Evolutionary conservation across 2,888 invertebrate genomes (phyloP), one percentile per base, ranked within the genome.

Genomic region (Chesias legatella): DNA sequence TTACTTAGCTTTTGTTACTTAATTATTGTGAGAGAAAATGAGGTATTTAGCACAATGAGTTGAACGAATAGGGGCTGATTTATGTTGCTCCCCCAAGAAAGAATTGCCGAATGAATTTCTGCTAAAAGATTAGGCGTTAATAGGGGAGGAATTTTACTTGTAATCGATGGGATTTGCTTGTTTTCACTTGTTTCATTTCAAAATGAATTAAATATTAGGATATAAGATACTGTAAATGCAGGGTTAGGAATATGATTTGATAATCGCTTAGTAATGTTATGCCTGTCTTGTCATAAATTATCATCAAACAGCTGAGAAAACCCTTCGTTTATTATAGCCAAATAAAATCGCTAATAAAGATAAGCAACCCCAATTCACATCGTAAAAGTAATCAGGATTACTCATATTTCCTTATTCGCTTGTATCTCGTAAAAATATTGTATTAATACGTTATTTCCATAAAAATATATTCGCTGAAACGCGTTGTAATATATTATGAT

Each of bases 1-100:
- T 79, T 80, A 79, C 77, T 77, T 74, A 74, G 77, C 78, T 75
- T 78, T 79, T 79, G 78, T 78, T 77, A 75, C 75, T 78, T 80
- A 79, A 80, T 79, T 78, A 78, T 68, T 63, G 67, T 56, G 54
- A 61, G 63, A 56, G 66, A 65, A 70, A 69, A 68, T 72, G 69
- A 67, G 72, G 75, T 74, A 77, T 79, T 77, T 73, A 79, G 66
- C 67, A 65, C 69, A 73, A 74, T 63, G 69, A 67, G 68, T 69
- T 60, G 68, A 73, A 72, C 65, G 58, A 60, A 51, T 58, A 58
- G 52, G 50, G 56, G 56, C 53, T 73, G 67, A 73, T 72, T 73
- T 71, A 71, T 64, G 58, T 56, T 51, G 51, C 49, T 32, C 32
- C 39, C 37, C 41, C 20, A 38, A 37, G 29, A 46, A 50, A 50